Evolutionary conservation across 2,888 invertebrate species (phyloP).

Genomic region (Plebejus anna): DNA sequence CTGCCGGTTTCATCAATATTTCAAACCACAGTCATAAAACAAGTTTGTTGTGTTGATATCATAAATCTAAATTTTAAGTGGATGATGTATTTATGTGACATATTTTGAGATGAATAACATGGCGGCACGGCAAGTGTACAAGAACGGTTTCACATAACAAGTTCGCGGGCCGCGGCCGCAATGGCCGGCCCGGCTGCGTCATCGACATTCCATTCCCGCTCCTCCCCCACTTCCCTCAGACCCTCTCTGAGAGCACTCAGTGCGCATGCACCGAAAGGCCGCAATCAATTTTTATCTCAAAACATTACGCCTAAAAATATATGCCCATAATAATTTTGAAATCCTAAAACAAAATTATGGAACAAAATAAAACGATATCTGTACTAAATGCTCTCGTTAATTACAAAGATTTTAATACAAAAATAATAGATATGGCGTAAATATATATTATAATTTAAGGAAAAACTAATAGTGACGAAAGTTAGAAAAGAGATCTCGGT

Average conservation of each 20-base stretch:
- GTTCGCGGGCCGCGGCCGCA: constrained; percentile 63
- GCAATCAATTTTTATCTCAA: constrained; percentile 48
- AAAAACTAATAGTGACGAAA: neutral
- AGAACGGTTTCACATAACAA: constrained; percentile 73
- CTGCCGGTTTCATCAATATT: neutral
- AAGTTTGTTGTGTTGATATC: neutral
- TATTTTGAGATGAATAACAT: constrained; percentile 35
- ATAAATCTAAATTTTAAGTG: constrained; percentile 10
- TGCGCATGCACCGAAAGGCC: constrained; percentile 65
- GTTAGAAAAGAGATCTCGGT: no score
- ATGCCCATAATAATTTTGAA: neutral
- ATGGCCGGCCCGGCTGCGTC: constrained; percentile 67
- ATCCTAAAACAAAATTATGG: neutral
- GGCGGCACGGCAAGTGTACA: constrained; percentile 50
- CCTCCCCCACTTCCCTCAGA: constrained; percentile 47
- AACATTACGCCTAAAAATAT: constrained; percentile 26
- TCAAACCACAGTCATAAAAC: neutral
- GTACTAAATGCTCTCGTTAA: neutral
- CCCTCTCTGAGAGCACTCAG: constrained; percentile 51
- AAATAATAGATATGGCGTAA: neutral
- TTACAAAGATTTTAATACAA: neutral
- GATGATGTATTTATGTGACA: constrained; percentile 18
- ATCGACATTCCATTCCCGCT: constrained; percentile 73
- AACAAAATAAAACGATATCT: neutral
- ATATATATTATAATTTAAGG: neutral